Evolutionary conservation across 1,140 invertebrate genomes (phyloP), one percentile per base, ranked within the genome.

Genomic region (Cardiocondyla obscurior): DNA sequence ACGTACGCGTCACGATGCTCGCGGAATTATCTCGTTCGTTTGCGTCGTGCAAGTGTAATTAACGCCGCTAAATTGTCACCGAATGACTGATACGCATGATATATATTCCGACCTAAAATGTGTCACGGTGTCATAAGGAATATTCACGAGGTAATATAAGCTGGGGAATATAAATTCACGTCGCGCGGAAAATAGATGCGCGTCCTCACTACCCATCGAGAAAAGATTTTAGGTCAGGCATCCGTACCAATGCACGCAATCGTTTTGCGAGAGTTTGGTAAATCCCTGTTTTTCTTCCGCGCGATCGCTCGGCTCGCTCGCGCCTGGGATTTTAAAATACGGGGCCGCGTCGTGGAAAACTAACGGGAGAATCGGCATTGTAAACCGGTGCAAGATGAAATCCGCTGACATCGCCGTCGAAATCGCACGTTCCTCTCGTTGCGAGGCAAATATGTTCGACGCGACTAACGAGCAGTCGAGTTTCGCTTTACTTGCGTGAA

Each of bases 391-490:
- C 49, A 14, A 51, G 19, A 22, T 19, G 30, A 82, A 85, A 88
- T 79, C 19, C 22, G 83, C 72, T 87, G 83, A 87, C 72, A 55
- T 49, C 42, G 72, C 25, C 39, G 19, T 57, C 12, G 33, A 16
- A n/a, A 4, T 39, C 51, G 36, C 79, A 83, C 72, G 74, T 81
- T 84, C 55, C 62, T 62, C 81, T 87, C 85, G 82, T 87, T 88
- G 84, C 51, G 60, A 62, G 64, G 44, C 44, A 51, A 79, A 88
- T 87, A 39, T 42, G 44, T 49, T 72, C 79, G 39, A 86, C 69
- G 33, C 39, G 36, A 36, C 69, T 87, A 87, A 88, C 86, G 82
- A 87, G 83, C 70, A 60, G 42, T 79, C 84, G 72, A 30, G 55
- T 60, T 53, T 30, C 46, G 62, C 49, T 51, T 65, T 65, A 77